phyloP scores from a whole-genome alignment of 2,888 invertebrate genomes.

The Stratiomys singularior region DNA sequence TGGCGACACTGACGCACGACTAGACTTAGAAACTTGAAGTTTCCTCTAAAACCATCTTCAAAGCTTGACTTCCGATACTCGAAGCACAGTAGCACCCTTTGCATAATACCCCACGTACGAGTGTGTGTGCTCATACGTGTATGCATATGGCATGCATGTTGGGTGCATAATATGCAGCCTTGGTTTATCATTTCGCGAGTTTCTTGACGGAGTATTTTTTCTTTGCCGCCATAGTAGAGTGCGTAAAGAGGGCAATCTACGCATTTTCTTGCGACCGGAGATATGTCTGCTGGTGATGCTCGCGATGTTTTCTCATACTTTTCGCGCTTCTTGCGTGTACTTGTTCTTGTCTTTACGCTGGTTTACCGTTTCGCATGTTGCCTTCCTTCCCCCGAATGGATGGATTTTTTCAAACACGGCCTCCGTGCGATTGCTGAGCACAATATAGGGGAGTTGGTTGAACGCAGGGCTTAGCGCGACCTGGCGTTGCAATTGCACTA shows the following conservation, averaged over 20 bases:
- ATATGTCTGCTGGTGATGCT: conserved; percentile 36
- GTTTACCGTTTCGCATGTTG: conserved; percentile 34
- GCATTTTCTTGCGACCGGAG: conserved; percentile 18
- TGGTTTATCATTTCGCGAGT: conserved; percentile 6
- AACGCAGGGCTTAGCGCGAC: conserved; percentile 4
- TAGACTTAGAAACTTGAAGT: conserved; percentile 20
- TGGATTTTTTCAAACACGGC: conserved; percentile 33
- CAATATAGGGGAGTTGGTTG: conserved; percentile 6
- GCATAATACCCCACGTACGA: conserved; percentile 19
- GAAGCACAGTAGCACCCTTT: conserved; percentile 44
- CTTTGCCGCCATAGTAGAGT: conserved; percentile 30
- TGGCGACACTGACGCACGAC: conserved; percentile 29
- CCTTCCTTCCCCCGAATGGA: background rate
- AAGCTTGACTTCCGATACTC: conserved; percentile 44
- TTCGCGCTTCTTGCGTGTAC: conserved; percentile 34
- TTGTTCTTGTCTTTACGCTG: conserved; percentile 26
- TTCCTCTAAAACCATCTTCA: conserved; percentile 26
- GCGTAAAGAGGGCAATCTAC: conserved; percentile 44
- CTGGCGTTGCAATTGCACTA: conserved; percentile 35
- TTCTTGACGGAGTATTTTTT: conserved; percentile 20
- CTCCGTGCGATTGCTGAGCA: conserved; percentile 9
- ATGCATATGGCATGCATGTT: background rate
- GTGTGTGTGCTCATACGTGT: background rate
- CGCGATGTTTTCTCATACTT: conserved; percentile 31
- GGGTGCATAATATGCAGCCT: background rate